Percentiles rank a stretch among this genome's conserved stretches.
phyloP scores from a whole-genome alignment of 2,113 vertebrate species.

The Esox niger region DNA sequence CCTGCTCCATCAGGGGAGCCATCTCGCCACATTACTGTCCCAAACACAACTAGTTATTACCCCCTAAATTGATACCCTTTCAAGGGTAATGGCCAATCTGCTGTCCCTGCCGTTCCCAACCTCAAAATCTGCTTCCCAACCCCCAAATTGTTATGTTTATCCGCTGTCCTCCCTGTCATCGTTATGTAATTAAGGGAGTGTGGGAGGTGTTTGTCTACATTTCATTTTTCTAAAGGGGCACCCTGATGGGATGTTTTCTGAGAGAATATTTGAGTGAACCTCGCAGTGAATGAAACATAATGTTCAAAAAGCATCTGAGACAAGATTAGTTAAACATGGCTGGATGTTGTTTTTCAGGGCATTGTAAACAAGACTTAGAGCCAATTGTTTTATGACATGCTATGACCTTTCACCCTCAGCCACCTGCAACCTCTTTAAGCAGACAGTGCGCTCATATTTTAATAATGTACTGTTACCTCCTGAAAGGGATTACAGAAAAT shows the following conservation, averaged over 20 bases:
- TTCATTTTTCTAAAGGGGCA: background rate
- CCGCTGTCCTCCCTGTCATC: constrained; percentile 22
- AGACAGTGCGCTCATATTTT: too few species aligned
- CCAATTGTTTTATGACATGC: too few species aligned
- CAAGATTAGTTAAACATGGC: too few species aligned
- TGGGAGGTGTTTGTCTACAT: background rate
- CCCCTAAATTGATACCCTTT: constrained; percentile 25
- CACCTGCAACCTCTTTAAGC: too few species aligned
- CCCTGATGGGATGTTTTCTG: background rate
- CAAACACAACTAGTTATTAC: constrained; percentile 27
- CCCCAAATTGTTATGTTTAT: constrained; percentile 6
- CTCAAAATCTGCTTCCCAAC: background rate
- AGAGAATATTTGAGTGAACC: background rate
- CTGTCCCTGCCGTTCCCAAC: background rate
- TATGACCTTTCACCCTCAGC: too few species aligned
- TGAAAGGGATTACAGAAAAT: too few species aligned
- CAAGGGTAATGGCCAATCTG: constrained; percentile 22
- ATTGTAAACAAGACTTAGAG: too few species aligned
- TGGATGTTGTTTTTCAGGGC: too few species aligned
- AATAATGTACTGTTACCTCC: too few species aligned
- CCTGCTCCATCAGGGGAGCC: background rate
- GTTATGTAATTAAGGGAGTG: constrained; percentile 13
- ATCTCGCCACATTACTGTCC: background rate
- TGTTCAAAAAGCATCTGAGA: too few species aligned
- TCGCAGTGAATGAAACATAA: background rate